A percentile compares a stretch with the other conserved stretches of the same genome.
These are phyloP conservation scores for Palythoa heliodiscus DNA, from an alignment of 92 coral and sea anemone species.

Conservation along the genomic window DNA sequence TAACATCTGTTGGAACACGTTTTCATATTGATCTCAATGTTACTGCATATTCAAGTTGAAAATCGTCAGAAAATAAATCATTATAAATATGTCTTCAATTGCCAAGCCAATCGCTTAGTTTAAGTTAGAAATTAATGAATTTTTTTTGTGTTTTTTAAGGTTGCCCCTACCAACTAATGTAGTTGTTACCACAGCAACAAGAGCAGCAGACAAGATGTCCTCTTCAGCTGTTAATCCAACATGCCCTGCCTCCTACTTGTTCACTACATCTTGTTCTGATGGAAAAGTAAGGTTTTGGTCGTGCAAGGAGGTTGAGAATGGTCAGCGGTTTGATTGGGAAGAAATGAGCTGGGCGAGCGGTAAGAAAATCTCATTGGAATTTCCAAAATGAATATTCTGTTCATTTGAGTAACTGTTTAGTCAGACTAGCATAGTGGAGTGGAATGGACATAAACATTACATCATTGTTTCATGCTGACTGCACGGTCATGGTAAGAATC, in stretches of 20 bases:
- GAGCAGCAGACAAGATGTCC: slow-evolving; percentile 99
- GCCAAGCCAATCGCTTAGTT: not conserved
- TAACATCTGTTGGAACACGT: too few relatives aligned
- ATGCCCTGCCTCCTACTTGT: slow-evolving; percentile 83
- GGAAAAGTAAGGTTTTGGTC: slow-evolving; percentile 95
- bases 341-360: slow-evolving; percentile 69
- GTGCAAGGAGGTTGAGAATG: slow-evolving; percentile 68
- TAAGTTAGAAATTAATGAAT: not conserved
- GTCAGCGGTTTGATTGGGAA: slow-evolving; percentile 66
- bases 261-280: slow-evolving; percentile 95
- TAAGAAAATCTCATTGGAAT: not conserved
- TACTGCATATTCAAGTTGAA: too few relatives aligned
- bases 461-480: too few relatives aligned
- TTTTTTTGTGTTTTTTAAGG: not conserved
- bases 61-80: not conserved
- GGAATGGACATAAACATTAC: too few relatives aligned
- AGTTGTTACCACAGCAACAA: slow-evolving; percentile 82
- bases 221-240: slow-evolving; percentile 94
- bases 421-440: not conserved
- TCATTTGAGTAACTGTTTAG: not conserved
- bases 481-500: too few relatives aligned
- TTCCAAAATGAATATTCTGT: not conserved
- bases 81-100: not conserved
- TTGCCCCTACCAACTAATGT: slow-evolving; percentile 85
- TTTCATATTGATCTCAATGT: too few relatives aligned